Evolutionary conservation across 2,888 invertebrate genomes (phyloP).

Genomic region (Margaritifera margaritifera): DNA sequence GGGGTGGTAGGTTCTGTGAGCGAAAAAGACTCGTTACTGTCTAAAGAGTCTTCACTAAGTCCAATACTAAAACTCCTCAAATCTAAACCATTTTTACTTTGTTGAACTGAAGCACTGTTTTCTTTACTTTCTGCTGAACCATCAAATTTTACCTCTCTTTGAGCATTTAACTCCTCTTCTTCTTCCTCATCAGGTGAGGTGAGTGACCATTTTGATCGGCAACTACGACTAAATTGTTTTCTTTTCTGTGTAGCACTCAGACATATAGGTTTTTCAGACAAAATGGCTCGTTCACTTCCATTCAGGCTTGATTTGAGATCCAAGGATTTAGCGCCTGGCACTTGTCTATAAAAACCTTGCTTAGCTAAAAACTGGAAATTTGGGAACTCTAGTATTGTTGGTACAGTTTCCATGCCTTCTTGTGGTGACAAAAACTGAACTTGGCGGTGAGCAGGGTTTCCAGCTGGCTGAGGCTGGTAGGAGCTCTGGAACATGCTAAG

Average conservation of each 20-base stretch:
- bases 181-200: conserved; percentile 25
- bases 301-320: not conserved
- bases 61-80: conserved; percentile 36
- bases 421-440: not conserved
- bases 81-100: conserved; percentile 22
- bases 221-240: conserved; percentile 25
- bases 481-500: conserved; percentile 8
- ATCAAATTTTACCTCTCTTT: too few relatives aligned
- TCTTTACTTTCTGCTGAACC: not conserved
- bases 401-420: conserved; percentile 18
- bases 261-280: not conserved
- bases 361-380: conserved; percentile 39
- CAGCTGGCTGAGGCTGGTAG: conserved; percentile 14
- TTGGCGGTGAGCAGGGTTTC: not conserved
- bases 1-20: too few relatives aligned
- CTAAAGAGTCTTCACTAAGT: conserved; percentile 30
- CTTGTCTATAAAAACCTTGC: conserved; percentile 42
- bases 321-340: conserved; percentile 7
- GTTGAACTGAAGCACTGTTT: conserved; percentile 6
- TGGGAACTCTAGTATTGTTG: conserved; percentile 30
- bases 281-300: not conserved
- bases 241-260: conserved; percentile 25
- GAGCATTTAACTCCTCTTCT: not conserved
- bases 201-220: conserved; percentile 32
- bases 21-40: conserved; percentile 25